phyloP scores from a whole-genome alignment of 1,140 invertebrate species.

The Campoletis sonorensis region DNA sequence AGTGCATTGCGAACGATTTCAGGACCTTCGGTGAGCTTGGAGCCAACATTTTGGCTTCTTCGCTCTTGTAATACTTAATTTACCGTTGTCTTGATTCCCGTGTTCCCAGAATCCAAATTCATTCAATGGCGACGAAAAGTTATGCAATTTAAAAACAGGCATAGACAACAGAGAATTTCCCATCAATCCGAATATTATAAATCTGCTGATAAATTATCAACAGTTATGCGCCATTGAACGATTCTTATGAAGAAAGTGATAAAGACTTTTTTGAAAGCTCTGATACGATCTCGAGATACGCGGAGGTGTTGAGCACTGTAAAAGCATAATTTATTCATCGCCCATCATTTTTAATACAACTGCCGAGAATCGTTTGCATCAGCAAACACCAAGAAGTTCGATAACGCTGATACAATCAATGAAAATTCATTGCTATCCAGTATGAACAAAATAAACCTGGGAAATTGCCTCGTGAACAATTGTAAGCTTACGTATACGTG shows the following conservation, averaged over 20 bases:
- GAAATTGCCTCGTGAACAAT: slow-evolving; percentile 14
- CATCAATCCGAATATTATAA: not conserved
- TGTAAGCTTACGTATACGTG: not conserved
- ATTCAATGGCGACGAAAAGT: not conserved
- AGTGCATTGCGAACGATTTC: slow-evolving; percentile 24
- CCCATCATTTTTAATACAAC: too few species aligned
- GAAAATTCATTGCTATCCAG: not conserved
- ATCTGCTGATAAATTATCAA: too few species aligned
- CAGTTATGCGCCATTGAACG: not conserved
- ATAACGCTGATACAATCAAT: not conserved
- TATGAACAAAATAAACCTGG: not conserved
- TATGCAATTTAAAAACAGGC: not conserved
- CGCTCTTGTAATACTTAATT: slow-evolving; percentile 61
- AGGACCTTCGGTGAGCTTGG: not conserved
- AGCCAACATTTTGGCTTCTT: slow-evolving; percentile 43
- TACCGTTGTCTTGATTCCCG: slow-evolving; percentile 63
- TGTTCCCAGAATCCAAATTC: slow-evolving; percentile 26
- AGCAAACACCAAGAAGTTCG: too few species aligned
- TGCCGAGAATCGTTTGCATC: too few species aligned
- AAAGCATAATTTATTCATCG: too few species aligned
- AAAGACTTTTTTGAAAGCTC: too few species aligned
- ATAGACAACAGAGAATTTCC: not conserved
- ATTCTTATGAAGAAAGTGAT: too few species aligned
- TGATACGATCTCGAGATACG: too few species aligned
- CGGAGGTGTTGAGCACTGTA: too few species aligned